Evolutionary conservation across 2,797 vertebrate species (phyloP).

Genomic region (Bryconaethiops microstoma): DNA sequence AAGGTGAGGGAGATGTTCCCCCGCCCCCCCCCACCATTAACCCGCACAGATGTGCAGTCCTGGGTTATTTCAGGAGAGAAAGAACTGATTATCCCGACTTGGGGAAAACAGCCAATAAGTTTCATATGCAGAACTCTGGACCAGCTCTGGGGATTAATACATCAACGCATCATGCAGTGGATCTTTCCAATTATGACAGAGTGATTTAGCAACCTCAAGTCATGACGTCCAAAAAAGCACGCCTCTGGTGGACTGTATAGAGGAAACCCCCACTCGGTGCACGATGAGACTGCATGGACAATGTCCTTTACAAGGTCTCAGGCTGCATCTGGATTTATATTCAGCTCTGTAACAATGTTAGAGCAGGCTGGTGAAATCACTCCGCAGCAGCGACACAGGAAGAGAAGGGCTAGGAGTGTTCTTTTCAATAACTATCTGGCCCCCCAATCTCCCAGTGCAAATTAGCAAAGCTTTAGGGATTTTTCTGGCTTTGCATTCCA

Average conservation of each 20-base stretch:
- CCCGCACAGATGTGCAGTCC: background rate
- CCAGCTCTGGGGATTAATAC: background rate
- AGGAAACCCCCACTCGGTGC: background rate
- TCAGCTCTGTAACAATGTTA: slow-evolving; percentile 31
- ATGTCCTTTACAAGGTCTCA: background rate
- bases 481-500: slow-evolving; percentile 83
- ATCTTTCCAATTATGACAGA: background rate
- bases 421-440: slow-evolving; percentile 70
- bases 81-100: background rate
- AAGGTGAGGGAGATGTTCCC: background rate
- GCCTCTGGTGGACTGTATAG: background rate
- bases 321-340: background rate
- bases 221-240: background rate
- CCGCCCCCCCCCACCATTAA: no score
- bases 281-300: background rate
- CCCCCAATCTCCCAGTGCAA: slow-evolving; percentile 68
- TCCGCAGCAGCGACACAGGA: slow-evolving; percentile 56
- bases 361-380: slow-evolving; percentile 52
- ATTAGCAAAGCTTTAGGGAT: slow-evolving; percentile 79
- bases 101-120: background rate
- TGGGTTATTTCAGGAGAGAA: background rate
- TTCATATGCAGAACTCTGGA: slow-evolving; percentile 10
- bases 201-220: slow-evolving; percentile 10
- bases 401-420: slow-evolving; percentile 53
- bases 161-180: background rate